Percentiles rank a stretch among this genome's conserved stretches.
Evolutionary conservation across 2,113 vertebrate genomes (phyloP).

Genomic region (Mustela nigripes): DNA sequence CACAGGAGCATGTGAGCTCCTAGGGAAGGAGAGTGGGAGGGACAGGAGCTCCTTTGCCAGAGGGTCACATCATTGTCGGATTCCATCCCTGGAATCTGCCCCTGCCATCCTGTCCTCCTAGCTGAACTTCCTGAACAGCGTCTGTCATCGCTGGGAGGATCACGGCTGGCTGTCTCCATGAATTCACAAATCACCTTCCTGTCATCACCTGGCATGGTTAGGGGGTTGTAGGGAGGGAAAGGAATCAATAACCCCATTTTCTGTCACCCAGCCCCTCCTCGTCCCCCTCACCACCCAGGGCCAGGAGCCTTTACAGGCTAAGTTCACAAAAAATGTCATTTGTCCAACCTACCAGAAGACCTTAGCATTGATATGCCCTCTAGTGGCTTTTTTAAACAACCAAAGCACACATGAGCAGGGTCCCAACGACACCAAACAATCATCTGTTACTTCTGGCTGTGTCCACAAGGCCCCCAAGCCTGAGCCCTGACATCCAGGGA

Average conservation of each 20-base stretch:
- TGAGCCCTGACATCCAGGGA: not conserved
- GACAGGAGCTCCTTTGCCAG: not conserved
- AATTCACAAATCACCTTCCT: slow-evolving; percentile 68
- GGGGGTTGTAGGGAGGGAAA: not conserved
- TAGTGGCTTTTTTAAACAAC: slow-evolving; percentile 79
- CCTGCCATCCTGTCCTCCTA: not conserved
- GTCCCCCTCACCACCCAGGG: slow-evolving; percentile 3
- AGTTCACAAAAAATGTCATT: slow-evolving; percentile 59
- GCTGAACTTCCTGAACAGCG: not conserved
- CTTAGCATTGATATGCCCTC: slow-evolving; percentile 79
- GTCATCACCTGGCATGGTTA: slow-evolving; percentile 19
- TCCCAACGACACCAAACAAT: not conserved
- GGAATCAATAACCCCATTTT: slow-evolving; percentile 71
- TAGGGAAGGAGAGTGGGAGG: too few relatives aligned
- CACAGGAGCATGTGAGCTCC: not conserved
- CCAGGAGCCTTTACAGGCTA: not conserved
- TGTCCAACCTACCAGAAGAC: slow-evolving; percentile 64
- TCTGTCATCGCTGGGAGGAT: not conserved
- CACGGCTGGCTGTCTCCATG: slow-evolving; percentile 16
- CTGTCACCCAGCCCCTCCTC: not conserved
- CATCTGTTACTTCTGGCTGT: not conserved
- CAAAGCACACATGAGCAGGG: not conserved
- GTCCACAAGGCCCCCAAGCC: not conserved
- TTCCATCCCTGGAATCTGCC: not conserved
- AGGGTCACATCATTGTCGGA: not conserved